Evolutionary conservation across 2,888 invertebrate species (phyloP), one percentile per base, ranked within the genome.

Genomic region (Apotomis betuletana): DNA sequence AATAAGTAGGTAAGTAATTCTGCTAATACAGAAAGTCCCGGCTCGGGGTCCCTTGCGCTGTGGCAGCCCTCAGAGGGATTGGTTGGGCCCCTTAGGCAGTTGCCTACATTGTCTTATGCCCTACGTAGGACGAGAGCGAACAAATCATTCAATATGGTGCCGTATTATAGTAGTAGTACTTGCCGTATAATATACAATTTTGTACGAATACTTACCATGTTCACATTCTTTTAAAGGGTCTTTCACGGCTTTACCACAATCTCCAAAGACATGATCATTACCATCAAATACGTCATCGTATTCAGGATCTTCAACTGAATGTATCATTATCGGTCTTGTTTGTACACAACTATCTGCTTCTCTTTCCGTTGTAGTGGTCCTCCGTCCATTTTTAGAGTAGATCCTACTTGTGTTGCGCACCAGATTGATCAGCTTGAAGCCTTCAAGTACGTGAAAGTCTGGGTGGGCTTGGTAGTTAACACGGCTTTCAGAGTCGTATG

Each of bases 381-480:
- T 83, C 73, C 83, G 84, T 41, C 80, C 80, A 70, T 77, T 77
- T 61, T 77, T 79, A 15, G 75, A 77, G 55, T 80, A 76, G 64
- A 77, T 74, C 75, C 82, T 86, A 74, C 79, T 88, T 79, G 82
- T 89, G 73, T 83, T 85, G 63, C 80, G 81, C 49, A 82, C 79
- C 73, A 92, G 82, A 78, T 92, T 90, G 36, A 89, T 79, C 1
- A 92, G 84, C 81, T 92, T 92, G 75, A 91, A 92, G 38, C 89
- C 89, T 81, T 90, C 85, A 54, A 92, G 76, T 4, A 90, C 88
- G 77, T 90, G 87, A 68, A 92, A 93, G 77, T 92, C 86, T 55
- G 92, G 92, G 58, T 87, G 87, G 0, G 92, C 86, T 61, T 88
- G 87, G 65, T 87, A 91, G 73, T 79, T 88, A 36, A 92, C 83